Evolutionary conservation across 2,888 invertebrate genomes (phyloP).

Genomic region (Habroteleia sp.): DNA sequence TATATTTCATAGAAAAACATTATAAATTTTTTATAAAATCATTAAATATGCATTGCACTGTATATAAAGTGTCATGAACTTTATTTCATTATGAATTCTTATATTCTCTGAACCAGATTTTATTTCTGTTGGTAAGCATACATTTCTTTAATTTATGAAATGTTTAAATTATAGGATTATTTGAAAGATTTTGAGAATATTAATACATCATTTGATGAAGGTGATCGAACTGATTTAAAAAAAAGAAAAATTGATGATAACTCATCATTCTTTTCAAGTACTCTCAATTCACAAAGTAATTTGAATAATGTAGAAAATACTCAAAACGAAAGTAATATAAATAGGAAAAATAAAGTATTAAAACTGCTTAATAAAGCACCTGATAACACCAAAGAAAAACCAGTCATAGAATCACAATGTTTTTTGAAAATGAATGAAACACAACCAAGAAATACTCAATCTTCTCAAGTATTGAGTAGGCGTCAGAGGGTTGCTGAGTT

Average conservation of each 20-base stretch:
- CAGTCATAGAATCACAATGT: no score
- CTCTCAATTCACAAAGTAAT: constrained; percentile 8
- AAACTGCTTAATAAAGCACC: constrained; percentile 31
- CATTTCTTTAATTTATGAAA: neutral
- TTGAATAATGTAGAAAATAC: neutral
- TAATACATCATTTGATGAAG: constrained; percentile 29
- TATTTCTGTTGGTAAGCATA: neutral
- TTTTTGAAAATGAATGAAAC: no score
- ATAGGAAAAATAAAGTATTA: constrained; percentile 37
- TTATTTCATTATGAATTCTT: no score
- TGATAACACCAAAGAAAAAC: no score
- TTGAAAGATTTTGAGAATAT: constrained; percentile 40
- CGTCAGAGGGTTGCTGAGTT: constrained; percentile 41
- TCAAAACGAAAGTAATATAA: constrained; percentile 3
- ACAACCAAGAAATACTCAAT: no score
- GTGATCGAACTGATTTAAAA: constrained; percentile 31
- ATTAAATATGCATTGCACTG: no score
- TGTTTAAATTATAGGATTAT: constrained; percentile 29
- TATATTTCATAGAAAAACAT: no score
- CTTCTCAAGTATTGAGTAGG: constrained; percentile 16
- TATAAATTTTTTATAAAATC: no score
- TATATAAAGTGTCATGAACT: no score
- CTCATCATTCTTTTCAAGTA: constrained; percentile 17
- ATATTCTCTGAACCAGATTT: no score
- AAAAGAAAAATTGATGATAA: constrained; percentile 35